phyloP scores from a whole-genome alignment of 1,140 invertebrate genomes.

The Atopsyche davidsoni region DNA sequence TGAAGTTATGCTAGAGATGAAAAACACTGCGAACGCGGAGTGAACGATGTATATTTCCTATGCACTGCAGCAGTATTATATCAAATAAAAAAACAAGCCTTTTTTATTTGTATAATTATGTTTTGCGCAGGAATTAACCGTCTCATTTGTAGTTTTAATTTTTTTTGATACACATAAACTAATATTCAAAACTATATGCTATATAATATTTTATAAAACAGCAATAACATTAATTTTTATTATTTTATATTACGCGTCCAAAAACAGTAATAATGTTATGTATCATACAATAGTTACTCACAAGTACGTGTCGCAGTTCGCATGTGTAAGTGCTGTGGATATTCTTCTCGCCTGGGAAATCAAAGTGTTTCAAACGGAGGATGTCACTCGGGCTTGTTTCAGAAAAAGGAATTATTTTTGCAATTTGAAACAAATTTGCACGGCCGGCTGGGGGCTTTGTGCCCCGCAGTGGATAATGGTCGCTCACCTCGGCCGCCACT shows the following conservation, averaged over 20 bases:
- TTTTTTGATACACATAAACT: too few relatives aligned
- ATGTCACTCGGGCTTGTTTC: constrained; percentile 5
- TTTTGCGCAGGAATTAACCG: neutral
- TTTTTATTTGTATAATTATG: neutral
- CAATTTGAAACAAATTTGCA: constrained; percentile 26
- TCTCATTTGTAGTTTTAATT: too few relatives aligned
- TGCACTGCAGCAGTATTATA: neutral
- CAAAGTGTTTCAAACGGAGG: constrained; percentile 8
- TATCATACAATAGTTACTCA: too few relatives aligned
- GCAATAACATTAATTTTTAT: too few relatives aligned
- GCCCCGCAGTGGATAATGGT: constrained; percentile 9
- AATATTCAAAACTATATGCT: too few relatives aligned
- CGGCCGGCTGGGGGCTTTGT: constrained; percentile 11
- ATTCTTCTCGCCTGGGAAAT: constrained; percentile 5
- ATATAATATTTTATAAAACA: too few relatives aligned
- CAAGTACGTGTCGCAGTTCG: too few relatives aligned
- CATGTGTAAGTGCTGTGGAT: too few relatives aligned
- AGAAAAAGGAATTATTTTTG: constrained; percentile 11
- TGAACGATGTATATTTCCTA: neutral
- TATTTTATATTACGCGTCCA: too few relatives aligned
- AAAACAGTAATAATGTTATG: too few relatives aligned
- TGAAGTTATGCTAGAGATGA: too few relatives aligned
- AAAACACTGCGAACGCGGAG: neutral
- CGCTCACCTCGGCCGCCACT: neutral
- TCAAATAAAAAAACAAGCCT: neutral